Evolutionary conservation across 2,888 invertebrate species (phyloP).

Genomic region (Embidobia sp.): DNA sequence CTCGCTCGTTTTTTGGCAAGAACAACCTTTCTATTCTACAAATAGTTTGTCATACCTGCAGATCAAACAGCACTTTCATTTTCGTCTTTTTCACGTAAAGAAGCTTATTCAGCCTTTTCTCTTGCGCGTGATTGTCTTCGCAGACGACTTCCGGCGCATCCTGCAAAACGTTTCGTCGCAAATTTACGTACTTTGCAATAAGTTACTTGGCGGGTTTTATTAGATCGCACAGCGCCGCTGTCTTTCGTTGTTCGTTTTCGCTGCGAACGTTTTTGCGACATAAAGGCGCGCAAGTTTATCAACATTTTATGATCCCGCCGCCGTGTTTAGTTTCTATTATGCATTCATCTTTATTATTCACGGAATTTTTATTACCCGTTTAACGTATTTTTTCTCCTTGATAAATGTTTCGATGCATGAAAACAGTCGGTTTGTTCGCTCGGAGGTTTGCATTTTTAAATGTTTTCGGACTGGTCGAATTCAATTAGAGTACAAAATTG

Average conservation of each 20-base stretch:
- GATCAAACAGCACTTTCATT: constrained; percentile 83
- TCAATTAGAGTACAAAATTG: too few relatives aligned
- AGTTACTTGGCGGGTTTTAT: too few relatives aligned
- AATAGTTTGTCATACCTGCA: too few relatives aligned
- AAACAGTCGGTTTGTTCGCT: too few relatives aligned
- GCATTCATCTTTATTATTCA: constrained; percentile 25
- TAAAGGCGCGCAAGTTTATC: constrained; percentile 37
- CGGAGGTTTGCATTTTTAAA: too few relatives aligned
- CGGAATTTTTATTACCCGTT: constrained; percentile 37
- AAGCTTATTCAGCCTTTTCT: constrained; percentile 85
- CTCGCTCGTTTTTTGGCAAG: too few relatives aligned
- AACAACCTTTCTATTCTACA: too few relatives aligned
- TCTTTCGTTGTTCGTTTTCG: too few relatives aligned
- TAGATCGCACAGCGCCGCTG: too few relatives aligned
- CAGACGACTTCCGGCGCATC: constrained; percentile 84
- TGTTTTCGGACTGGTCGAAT: too few relatives aligned
- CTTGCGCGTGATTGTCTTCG: constrained; percentile 85
- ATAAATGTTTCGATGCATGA: too few relatives aligned
- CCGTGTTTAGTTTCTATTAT: constrained; percentile 36
- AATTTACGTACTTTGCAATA: constrained; percentile 15
- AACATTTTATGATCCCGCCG: constrained; percentile 31
- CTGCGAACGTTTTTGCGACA: too few relatives aligned
- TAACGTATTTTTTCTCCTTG: constrained; percentile 1
- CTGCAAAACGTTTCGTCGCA: constrained; percentile 81
- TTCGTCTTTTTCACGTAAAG: constrained; percentile 84